Conservation (phyloP, 2,888 invertebrate genomes). For the Zele albiditarsus region DNA sequence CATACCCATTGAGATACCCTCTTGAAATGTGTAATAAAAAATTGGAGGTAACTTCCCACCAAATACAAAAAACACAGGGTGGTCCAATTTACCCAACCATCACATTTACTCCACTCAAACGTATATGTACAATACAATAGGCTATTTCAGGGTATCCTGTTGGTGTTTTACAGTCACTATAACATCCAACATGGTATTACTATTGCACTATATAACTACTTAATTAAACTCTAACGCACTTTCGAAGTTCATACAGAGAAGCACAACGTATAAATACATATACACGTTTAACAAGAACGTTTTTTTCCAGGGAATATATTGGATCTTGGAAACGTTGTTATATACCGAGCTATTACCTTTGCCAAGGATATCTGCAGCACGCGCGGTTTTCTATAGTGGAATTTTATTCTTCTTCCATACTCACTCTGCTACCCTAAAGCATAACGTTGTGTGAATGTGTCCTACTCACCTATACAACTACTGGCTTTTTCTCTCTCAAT, state of each 20-base stretch:
- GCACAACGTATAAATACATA: neutral
- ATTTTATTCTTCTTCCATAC: constrained; percentile 28
- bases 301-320: constrained; percentile 10
- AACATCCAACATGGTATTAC: neutral
- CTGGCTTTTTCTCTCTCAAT: neutral
- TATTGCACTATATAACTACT: constrained; percentile 2
- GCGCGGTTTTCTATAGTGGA: constrained; percentile 16
- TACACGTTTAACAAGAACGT: neutral
- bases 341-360: neutral
- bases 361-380: constrained; percentile 13
- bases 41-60: too few relatives aligned
- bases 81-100: too few relatives aligned
- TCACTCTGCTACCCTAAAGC: too few relatives aligned
- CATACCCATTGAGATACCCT: too few relatives aligned
- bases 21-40: too few relatives aligned
- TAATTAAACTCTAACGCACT: constrained; percentile 6
- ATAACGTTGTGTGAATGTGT: constrained; percentile 15
- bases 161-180: constrained; percentile 1
- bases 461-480: neutral
- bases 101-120: too few relatives aligned
- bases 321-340: constrained; percentile 17
- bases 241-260: neutral
- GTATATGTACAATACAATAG: neutral
- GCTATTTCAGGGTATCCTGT: neutral
- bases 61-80: too few relatives aligned